Evolutionary conservation across 2,113 vertebrate genomes (phyloP).

Genomic region (Galemys pyrenaicus): DNA sequence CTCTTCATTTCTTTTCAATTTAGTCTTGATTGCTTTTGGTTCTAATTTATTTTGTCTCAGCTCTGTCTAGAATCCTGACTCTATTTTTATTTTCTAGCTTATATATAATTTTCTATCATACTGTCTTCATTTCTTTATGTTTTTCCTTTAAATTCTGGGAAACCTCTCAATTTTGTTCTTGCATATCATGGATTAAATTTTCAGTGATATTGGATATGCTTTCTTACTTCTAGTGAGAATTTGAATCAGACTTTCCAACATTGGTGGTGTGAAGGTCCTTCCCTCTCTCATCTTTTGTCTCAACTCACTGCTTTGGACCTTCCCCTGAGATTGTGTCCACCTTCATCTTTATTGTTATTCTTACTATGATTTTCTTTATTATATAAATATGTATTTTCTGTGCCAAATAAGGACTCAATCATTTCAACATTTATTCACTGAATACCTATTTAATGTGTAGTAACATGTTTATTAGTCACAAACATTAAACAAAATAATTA

Average conservation of each 20-base stretch:
- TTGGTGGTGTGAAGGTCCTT: background rate
- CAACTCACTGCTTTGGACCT: background rate
- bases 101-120: background rate
- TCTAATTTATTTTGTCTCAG: background rate
- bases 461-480: conserved; percentile 43
- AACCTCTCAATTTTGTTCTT: background rate
- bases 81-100: background rate
- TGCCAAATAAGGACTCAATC: background rate
- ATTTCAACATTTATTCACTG: background rate
- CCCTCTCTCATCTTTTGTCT: background rate
- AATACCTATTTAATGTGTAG: conserved; percentile 34
- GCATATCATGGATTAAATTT: background rate
- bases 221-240: background rate
- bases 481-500: conserved; percentile 60
- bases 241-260: background rate
- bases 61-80: background rate
- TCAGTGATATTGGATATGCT: background rate
- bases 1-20: background rate
- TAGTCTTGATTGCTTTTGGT: conserved; percentile 6
- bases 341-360: background rate
- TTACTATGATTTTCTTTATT: background rate
- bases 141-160: background rate
- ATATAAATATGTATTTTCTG: background rate
- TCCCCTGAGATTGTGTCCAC: background rate
- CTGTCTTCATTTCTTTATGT: conserved; percentile 16